phyloP scores from a whole-genome alignment of 2,888 invertebrate genomes.

The Mesorhabditis spiculigera region DNA sequence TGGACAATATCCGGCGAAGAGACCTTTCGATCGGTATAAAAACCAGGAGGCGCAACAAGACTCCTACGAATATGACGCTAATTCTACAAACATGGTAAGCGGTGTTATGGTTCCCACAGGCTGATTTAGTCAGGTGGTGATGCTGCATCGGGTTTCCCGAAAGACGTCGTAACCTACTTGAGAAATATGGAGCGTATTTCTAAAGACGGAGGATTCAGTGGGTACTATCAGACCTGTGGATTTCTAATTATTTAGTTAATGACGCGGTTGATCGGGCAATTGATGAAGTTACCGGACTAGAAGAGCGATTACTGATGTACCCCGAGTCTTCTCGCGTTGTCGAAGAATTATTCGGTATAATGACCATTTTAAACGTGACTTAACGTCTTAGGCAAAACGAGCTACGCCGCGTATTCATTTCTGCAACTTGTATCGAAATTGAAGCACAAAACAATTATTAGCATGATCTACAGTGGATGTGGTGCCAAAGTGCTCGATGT shows the following conservation, averaged over 20 bases:
- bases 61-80: too few relatives aligned
- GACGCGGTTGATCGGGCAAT: constrained; percentile 11
- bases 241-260: constrained; percentile 9
- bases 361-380: too few relatives aligned
- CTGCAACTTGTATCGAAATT: constrained; percentile 22
- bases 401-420: constrained; percentile 22
- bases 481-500: constrained; percentile 33
- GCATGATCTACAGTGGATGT: constrained; percentile 32
- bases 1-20: too few relatives aligned
- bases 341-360: constrained; percentile 13
- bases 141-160: constrained; percentile 20
- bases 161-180: constrained; percentile 33
- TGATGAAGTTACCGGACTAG: constrained; percentile 32
- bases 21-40: too few relatives aligned
- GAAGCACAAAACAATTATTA: constrained; percentile 29
- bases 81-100: too few relatives aligned
- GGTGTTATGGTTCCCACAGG: too few relatives aligned
- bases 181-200: constrained; percentile 24
- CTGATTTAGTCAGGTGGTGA: too few relatives aligned
- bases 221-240: not conserved
- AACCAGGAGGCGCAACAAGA: too few relatives aligned
- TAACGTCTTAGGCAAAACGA: not conserved
- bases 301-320: constrained; percentile 27
- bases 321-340: constrained; percentile 30
- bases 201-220: constrained; percentile 21